Conservation (phyloP, 2,113 vertebrate species). For the Columba janthina region DNA sequence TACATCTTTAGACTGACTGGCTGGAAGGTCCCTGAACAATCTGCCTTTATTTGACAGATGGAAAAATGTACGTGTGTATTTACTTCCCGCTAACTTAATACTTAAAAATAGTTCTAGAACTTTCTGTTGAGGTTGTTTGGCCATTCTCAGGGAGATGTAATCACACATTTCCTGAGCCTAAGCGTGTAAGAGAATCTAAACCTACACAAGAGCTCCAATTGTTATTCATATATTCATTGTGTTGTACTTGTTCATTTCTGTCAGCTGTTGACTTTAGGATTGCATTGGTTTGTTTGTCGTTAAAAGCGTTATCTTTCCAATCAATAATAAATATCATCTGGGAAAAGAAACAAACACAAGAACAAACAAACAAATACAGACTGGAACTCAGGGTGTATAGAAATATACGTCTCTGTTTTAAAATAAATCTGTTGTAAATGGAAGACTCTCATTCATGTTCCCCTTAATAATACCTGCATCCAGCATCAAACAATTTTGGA, state of each 20-base stretch:
- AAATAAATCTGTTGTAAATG: neutral
- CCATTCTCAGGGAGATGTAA: neutral
- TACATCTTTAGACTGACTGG: neutral
- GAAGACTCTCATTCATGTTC: neutral
- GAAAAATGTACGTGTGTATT: neutral
- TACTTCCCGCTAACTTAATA: neutral
- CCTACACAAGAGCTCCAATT: neutral
- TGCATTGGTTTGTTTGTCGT: conserved; percentile 53
- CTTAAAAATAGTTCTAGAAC: neutral
- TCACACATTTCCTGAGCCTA: neutral
- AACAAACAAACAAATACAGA: conserved; percentile 12
- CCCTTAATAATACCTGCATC: neutral
- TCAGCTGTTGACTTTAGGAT: conserved; percentile 57
- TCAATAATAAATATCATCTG: conserved; percentile 61
- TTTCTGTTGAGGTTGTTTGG: neutral
- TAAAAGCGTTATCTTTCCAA: conserved; percentile 46
- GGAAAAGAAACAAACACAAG: conserved; percentile 18
- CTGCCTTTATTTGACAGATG: neutral
- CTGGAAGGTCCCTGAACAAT: neutral
- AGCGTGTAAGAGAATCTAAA: neutral
- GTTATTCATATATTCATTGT: conserved; percentile 63
- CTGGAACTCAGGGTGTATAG: neutral
- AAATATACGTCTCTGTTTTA: neutral
- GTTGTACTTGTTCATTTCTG: conserved; percentile 35
- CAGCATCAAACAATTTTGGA: neutral